These are phyloP conservation scores for Microplitis manilae DNA, from an alignment of 2,888 invertebrate genomes.

Conservation along the genomic window DNA sequence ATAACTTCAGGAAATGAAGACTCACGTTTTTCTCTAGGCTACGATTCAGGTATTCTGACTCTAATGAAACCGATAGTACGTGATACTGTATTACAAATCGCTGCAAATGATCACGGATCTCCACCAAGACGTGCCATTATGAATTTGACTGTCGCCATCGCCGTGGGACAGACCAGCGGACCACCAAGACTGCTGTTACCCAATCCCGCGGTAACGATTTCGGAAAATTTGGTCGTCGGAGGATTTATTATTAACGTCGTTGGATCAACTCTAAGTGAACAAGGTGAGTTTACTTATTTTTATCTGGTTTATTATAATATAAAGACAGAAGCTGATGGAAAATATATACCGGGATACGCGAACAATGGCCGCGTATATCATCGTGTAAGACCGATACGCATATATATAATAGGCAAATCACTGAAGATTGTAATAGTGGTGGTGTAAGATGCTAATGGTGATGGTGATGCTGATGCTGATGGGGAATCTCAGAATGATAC, in stretches of 20 bases:
- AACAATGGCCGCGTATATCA: conserved; percentile 71
- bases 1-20: conserved; percentile 89
- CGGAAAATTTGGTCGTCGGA: conserved; percentile 83
- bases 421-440: conserved; percentile 13
- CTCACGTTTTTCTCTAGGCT: conserved; percentile 84
- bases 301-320: conserved; percentile 10
- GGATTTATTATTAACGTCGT: conserved; percentile 85
- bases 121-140: conserved; percentile 81
- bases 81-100: conserved; percentile 80
- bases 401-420: conserved; percentile 26
- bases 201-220: conserved; percentile 83
- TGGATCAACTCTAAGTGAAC: conserved; percentile 79
- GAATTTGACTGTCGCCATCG: conserved; percentile 77
- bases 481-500: background rate
- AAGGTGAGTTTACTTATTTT: conserved; percentile 73
- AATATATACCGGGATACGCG: conserved; percentile 49
- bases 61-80: conserved; percentile 77
- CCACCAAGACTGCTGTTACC: conserved; percentile 87
- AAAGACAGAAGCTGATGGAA: conserved; percentile 46
- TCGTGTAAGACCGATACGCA: conserved; percentile 62
- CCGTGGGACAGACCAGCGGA: conserved; percentile 83
- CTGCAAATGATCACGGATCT: conserved; percentile 89
- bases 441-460: background rate
- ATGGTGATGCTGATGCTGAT: background rate
- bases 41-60: conserved; percentile 85